Base-by-base conservation (phyloP, 53 echinoderm and acorn worm species). In the Luidia sarsii region DNA sequence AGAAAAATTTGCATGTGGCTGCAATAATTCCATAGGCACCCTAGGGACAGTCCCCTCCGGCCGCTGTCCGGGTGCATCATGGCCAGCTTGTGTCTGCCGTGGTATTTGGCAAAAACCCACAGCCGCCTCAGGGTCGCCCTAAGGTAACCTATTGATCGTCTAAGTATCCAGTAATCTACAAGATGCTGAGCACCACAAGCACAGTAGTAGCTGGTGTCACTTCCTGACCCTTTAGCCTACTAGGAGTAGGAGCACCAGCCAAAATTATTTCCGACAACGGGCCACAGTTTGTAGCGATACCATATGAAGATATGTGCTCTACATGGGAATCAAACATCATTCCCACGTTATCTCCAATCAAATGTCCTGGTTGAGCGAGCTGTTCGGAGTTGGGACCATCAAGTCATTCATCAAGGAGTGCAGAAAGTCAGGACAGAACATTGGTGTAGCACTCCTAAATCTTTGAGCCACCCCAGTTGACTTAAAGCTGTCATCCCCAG, bases 301-400 rank as follows among this genome's bases (percentile, higher is more conserved):
- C 55, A 21, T 81, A 68, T 38, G 81, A 81, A 32, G 65, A 70
- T 5, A 69, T 90, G 72, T 79, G 80, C 50, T 41, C 59, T 25
- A 57, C 68, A 62, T 86, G 71, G 73, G 71, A 51, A 85, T 37
- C 71, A 51, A 19, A 90, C 87, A 0, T 91, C 84, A 7, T 87
- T 71, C 19, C 87, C 88, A 21, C 45, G 60, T 20, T 91, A 87
- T 43, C 91, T 88, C 3, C 56, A 63, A 9, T 61, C 79, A 33
- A 87, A 88, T 15, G 73, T 71, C 13, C 70, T 84, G 8, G 87
- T 64, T 0, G 91, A 92, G 23, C 33, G 85, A 15, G 77, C 69
- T n/a, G n/a, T n/a, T n/a, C n/a, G n/a, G n/a, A 80, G 88, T 92
- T 2, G 63, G 84, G 48, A 92, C 88, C 13, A 88, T 88, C 35